Conservation (phyloP, 2,888 invertebrate genomes). For the Tenthredo notha region DNA sequence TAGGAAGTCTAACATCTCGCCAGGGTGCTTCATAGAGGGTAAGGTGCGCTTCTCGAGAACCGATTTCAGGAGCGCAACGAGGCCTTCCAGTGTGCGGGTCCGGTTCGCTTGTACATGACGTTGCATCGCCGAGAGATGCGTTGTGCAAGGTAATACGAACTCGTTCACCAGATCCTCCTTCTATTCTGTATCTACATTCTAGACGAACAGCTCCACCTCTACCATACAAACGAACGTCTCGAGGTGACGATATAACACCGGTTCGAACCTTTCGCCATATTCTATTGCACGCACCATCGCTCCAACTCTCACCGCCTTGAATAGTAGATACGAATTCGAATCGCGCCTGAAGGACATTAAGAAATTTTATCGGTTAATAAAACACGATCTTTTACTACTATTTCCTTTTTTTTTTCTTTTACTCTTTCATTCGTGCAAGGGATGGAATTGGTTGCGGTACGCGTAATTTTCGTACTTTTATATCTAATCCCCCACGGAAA, state of each 20-base stretch:
- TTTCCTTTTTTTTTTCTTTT: too few species aligned
- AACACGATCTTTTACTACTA: not conserved
- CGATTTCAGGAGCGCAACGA: slow-evolving; percentile 78
- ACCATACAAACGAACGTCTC: slow-evolving; percentile 91
- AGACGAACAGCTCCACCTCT: slow-evolving; percentile 89
- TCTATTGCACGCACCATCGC: slow-evolving; percentile 80
- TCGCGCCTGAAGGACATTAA: slow-evolving; percentile 77
- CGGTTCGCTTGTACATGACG: slow-evolving; percentile 84
- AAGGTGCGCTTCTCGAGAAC: slow-evolving; percentile 77
- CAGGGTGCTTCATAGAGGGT: slow-evolving; percentile 86
- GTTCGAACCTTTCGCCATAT: slow-evolving; percentile 84
- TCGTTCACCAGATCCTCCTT: slow-evolving; percentile 84
- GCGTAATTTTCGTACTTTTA: not conserved
- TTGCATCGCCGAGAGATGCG: slow-evolving; percentile 86
- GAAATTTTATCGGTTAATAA: not conserved
- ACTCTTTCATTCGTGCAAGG: not conserved
- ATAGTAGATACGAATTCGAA: slow-evolving; percentile 93
- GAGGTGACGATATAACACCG: slow-evolving; percentile 84
- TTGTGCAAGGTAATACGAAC: slow-evolving; percentile 85
- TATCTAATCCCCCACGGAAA: not conserved
- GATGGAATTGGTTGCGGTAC: not conserved
- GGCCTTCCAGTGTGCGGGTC: slow-evolving; percentile 88
- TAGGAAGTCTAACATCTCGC: slow-evolving; percentile 85
- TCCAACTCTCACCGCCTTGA: slow-evolving; percentile 85
- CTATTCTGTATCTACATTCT: slow-evolving; percentile 89